Evolutionary conservation across 2,113 vertebrate species (phyloP).

Genomic region (Microcebus griseorufus): DNA sequence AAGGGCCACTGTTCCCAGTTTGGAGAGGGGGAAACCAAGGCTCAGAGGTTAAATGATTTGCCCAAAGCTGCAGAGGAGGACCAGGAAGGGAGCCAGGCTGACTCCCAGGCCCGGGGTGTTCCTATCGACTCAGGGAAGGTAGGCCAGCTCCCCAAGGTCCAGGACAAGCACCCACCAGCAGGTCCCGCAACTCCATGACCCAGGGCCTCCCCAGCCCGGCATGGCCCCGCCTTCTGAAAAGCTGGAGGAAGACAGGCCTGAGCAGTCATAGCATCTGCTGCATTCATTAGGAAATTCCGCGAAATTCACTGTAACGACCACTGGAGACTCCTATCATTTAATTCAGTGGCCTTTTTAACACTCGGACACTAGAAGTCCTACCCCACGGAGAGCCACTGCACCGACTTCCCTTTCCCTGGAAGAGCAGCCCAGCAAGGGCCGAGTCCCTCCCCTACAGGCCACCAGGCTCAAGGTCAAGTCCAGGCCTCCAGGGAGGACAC

Average conservation of each 20-base stretch:
- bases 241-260: fast-evolving
- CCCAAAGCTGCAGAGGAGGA: neutral
- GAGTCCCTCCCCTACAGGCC: fast-evolving
- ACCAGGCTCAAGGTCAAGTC: neutral
- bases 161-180: neutral
- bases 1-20: neutral
- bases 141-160: neutral
- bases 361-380: neutral
- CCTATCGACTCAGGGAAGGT: neutral
- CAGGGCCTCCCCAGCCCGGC: neutral
- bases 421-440: neutral
- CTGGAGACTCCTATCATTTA: neutral
- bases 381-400: fast-evolving
- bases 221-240: neutral
- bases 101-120: neutral
- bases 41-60: no score
- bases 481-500: neutral
- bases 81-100: neutral
- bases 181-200: neutral
- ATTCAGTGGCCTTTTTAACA: neutral
- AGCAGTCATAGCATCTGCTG: neutral
- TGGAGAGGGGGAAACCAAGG: neutral
- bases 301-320: neutral
- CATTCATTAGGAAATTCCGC: neutral
- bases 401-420: neutral